Conservation (phyloP, 2,113 vertebrate species). For the Paramormyrops kingsleyae region DNA sequence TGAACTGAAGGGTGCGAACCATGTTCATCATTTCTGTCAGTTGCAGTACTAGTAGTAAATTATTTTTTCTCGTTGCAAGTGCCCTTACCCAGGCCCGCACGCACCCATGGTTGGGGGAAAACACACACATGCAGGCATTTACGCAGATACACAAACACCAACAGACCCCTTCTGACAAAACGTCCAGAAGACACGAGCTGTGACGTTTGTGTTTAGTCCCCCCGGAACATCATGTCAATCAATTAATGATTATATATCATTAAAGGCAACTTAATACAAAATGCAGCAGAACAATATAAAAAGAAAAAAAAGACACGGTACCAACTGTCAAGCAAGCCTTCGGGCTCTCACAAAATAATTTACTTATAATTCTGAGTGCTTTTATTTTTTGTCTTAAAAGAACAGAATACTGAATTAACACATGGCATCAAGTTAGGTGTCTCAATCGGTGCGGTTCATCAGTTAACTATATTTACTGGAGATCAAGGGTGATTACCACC, state of each 20-base stretch:
- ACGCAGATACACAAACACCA: not conserved
- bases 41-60: not conserved
- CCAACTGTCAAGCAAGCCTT: not conserved
- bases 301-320: not conserved
- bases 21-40: not conserved
- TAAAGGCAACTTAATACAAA: not conserved
- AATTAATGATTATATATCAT: slow-evolving; percentile 6
- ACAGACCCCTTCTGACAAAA: not conserved
- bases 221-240: not conserved
- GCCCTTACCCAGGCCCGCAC: not conserved
- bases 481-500: not conserved
- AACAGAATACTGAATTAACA: not conserved
- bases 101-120: not conserved
- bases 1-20: not conserved
- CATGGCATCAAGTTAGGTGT: not conserved
- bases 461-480: not conserved
- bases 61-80: not conserved
- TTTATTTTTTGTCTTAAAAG: not conserved
- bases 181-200: not conserved
- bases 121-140: not conserved
- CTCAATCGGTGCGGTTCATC: not conserved
- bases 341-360: not conserved
- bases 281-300: not conserved
- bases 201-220: not conserved
- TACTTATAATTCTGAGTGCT: not conserved